Percentiles rank a stretch among this genome's conserved stretches.
phyloP scores from a whole-genome alignment of 2,113 vertebrate genomes.

The Macquaria ambigua region DNA sequence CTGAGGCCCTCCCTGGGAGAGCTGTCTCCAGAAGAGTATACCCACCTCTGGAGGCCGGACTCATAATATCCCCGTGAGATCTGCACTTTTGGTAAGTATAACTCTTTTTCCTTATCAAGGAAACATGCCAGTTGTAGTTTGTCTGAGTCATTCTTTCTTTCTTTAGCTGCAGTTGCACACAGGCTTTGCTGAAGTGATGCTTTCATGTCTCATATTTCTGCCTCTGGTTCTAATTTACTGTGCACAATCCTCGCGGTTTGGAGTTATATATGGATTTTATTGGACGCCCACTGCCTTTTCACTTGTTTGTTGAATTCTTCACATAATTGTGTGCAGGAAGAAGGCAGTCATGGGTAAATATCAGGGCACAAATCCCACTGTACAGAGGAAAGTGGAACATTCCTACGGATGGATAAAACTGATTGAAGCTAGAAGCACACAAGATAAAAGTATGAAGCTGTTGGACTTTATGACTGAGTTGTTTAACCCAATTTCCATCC shows the following conservation, averaged over 20 bases:
- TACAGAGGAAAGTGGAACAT: not conserved
- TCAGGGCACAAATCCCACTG: not conserved
- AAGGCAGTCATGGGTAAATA: not conserved
- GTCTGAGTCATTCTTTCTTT: slow-evolving; percentile 2
- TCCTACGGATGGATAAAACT: not conserved
- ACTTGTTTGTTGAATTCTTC: slow-evolving; percentile 42
- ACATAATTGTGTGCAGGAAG: slow-evolving; percentile 23
- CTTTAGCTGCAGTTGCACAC: slow-evolving; percentile 11
- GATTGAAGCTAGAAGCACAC: not conserved
- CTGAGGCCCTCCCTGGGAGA: slow-evolving; percentile 10
- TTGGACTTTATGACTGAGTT: slow-evolving; percentile 6
- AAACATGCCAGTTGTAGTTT: not conserved
- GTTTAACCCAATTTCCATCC: slow-evolving; percentile 30
- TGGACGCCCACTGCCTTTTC: not conserved
- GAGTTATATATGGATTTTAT: slow-evolving; percentile 19
- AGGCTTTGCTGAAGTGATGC: slow-evolving; percentile 44
- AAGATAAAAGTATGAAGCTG: not conserved
- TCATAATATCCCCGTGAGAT: not conserved
- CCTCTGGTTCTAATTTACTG: slow-evolving; percentile 69
- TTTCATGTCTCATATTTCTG: slow-evolving; percentile 48
- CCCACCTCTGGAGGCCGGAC: slow-evolving; percentile 27
- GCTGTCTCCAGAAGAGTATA: not conserved
- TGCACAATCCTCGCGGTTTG: not conserved
- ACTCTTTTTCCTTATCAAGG: not conserved
- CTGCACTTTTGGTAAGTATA: slow-evolving; percentile 66